phyloP scores from a whole-genome alignment of 2,888 invertebrate genomes.

The Epistrophe grossulariae region DNA sequence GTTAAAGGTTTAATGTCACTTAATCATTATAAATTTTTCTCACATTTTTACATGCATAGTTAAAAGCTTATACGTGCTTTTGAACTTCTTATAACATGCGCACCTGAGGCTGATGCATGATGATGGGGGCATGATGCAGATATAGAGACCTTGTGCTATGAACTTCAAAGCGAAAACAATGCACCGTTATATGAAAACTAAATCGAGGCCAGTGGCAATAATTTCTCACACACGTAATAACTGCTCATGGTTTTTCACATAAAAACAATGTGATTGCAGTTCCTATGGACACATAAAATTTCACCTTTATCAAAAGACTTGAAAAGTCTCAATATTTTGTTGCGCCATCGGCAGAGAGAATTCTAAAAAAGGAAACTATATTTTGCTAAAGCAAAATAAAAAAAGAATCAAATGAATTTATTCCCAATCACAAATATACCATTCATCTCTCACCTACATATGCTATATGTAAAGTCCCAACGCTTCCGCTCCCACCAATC shows the following conservation, averaged over 20 bases:
- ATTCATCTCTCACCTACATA: conserved; percentile 4
- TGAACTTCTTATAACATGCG: neutral
- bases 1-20: neutral
- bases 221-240: conserved; percentile 54
- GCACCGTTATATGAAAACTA: conserved; percentile 54
- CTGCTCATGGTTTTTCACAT: conserved; percentile 45
- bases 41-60: neutral
- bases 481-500: conserved; percentile 59
- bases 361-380: conserved; percentile 11
- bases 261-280: conserved; percentile 40
- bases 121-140: neutral
- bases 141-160: conserved; percentile 51
- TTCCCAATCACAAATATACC: neutral
- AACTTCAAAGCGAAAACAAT: conserved; percentile 46
- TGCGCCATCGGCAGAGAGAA: neutral
- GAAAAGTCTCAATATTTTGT: conserved; percentile 29
- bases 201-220: conserved; percentile 57
- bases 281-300: neutral
- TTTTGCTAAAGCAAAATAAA: neutral
- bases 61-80: neutral
- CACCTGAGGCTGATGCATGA: neutral
- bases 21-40: neutral
- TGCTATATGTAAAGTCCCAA: neutral
- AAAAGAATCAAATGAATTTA: neutral
- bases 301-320: conserved; percentile 26